Evolutionary conservation across 2,888 invertebrate genomes (phyloP), one percentile per base, ranked within the genome.

Genomic region (Drosophila rellima): DNA sequence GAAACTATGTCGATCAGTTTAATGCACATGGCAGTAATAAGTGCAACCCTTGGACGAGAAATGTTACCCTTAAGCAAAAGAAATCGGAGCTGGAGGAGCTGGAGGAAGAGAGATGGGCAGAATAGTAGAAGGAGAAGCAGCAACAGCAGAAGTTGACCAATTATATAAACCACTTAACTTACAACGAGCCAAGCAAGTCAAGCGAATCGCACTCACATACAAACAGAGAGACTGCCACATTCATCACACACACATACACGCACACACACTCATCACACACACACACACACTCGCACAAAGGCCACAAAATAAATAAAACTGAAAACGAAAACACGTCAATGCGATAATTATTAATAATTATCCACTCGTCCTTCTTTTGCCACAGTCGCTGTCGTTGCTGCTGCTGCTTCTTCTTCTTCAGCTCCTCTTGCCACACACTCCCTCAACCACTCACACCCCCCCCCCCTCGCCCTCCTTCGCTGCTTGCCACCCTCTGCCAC

Each of bases 281-380:
- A 29, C 37, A 47, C 40, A 39, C 39, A 23, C 63, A 40, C 47
- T 31, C 33, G 50, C 23, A 59, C n/a, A 61, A 47, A 57, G 50
- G 55, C 51, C 69, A 68, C 45, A 61, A 57, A 59, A 70, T 57
- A 74, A 74, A 80, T 68, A 71, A 75, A 37, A 84, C 68, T 68
- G 77, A 88, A 84, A 83, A 82, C 74, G 88, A 82, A 88, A 84
- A 89, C 86, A 89, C 89, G 89, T 85, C 90, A 89, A 85, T 88
- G 89, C 87, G 84, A 86, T 86, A 86, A 86, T 86, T 86, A 90
- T 86, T 86, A 86, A 86, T 86, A 86, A 86, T 86, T 90, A 86
- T 86, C 88, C 85, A 86, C 85, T 89, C 88, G 86, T 88, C 86
- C 89, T 89, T 82, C 82, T 85, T 88, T 73, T 60, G 59, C 61